A percentile compares a stretch with the other conserved stretches of the same genome.
Conservation (phyloP, 2,113 vertebrate species). For the Salvelinus fontinalis region DNA sequence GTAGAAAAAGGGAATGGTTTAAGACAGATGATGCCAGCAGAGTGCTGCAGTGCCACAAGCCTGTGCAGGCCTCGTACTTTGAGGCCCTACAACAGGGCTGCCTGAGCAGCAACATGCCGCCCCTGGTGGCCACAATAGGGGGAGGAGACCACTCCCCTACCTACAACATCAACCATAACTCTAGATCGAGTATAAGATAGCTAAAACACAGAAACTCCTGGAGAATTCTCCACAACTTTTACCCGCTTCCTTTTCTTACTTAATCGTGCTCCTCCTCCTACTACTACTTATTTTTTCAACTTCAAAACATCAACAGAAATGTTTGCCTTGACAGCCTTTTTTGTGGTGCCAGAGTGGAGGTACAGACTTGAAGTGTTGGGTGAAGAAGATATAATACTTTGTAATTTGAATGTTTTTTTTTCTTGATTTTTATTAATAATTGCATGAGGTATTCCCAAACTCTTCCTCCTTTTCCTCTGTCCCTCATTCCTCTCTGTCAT, state of each 20-base stretch:
- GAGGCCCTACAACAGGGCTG: slow-evolving; percentile 88
- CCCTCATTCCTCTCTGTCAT: slow-evolving; percentile 9
- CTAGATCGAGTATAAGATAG: slow-evolving; percentile 95
- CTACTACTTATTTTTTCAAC: not conserved
- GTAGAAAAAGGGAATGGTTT: slow-evolving; percentile 99
- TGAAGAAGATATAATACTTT: slow-evolving; percentile 72
- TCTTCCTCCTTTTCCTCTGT: not conserved
- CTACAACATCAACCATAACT: slow-evolving; percentile 88
- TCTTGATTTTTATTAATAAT: slow-evolving; percentile 70
- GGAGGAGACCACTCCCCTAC: slow-evolving; percentile 76
- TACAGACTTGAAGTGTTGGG: slow-evolving; percentile 70
- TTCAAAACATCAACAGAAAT: slow-evolving; percentile 46
- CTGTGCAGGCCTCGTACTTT: slow-evolving; percentile 96
- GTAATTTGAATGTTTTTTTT: slow-evolving; percentile 58
- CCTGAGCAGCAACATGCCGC: slow-evolving; percentile 91
- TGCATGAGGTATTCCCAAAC: slow-evolving; percentile 67
- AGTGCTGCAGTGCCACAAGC: slow-evolving; percentile 94
- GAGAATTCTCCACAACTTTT: slow-evolving; percentile 71
- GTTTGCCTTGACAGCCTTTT: slow-evolving; percentile 77
- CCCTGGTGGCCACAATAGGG: slow-evolving; percentile 80
- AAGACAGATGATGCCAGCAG: slow-evolving; percentile 92
- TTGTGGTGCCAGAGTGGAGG: slow-evolving; percentile 63
- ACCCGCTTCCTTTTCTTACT: slow-evolving; percentile 54
- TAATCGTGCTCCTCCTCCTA: slow-evolving; percentile 19
- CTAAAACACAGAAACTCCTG: slow-evolving; percentile 71